These are phyloP conservation scores for Allolobophora icterica DNA, from an alignment of 2,888 invertebrate genomes.

Conservation along the genomic window DNA sequence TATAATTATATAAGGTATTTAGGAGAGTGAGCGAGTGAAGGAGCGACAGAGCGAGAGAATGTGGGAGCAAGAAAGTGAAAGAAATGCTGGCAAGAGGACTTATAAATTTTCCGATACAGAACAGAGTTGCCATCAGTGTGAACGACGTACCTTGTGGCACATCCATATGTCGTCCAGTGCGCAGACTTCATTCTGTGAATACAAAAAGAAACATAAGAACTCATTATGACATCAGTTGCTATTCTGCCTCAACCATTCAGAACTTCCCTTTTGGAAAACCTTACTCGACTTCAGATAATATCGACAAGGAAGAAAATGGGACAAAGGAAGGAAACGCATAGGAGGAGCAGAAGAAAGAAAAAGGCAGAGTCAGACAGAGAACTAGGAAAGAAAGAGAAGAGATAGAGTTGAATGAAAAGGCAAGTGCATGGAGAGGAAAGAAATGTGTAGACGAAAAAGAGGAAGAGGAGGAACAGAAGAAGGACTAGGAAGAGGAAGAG, in stretches of 20 bases:
- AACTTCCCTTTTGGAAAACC: not conserved
- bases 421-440: not conserved
- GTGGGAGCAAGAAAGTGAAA: no score
- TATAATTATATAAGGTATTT: no score
- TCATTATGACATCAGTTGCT: not conserved
- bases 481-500: not conserved
- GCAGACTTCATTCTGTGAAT: not conserved
- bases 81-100: no score
- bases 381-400: not conserved
- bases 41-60: not conserved
- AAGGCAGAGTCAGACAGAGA: not conserved
- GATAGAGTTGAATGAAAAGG: not conserved
- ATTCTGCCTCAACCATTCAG: not conserved
- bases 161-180: conserved; percentile 14
- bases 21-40: not conserved
- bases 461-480: not conserved
- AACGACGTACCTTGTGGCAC: conserved; percentile 23
- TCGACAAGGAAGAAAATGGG: not conserved
- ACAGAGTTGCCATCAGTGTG: not conserved
- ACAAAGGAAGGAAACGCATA: not conserved
- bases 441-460: not conserved
- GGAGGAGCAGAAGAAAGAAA: not conserved
- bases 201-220: conserved; percentile 6
- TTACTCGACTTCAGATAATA: no score
- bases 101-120: no score